Percentiles rank a stretch among this genome's conserved stretches.
These are phyloP conservation scores for Phenganax stokvisi DNA, from an alignment of 92 coral and sea anemone species.

Conservation along the genomic window DNA sequence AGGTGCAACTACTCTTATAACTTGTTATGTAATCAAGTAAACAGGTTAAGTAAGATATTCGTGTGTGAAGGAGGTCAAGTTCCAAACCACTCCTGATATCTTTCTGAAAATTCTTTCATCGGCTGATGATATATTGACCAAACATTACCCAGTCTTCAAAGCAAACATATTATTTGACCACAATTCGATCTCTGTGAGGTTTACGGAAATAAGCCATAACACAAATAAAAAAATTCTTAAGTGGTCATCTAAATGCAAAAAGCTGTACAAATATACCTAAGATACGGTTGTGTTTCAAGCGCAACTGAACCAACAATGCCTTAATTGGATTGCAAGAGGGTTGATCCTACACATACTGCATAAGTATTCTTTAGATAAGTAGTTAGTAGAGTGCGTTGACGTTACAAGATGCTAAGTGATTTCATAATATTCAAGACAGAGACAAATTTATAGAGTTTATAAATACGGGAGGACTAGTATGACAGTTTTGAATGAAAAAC, in stretches of 20 bases:
- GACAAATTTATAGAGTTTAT: neutral
- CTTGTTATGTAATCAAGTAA: too few relatives aligned
- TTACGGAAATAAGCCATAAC: neutral
- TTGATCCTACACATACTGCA: neutral
- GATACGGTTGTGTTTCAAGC: neutral
- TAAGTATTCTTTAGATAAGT: neutral
- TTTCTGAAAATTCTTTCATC: too few relatives aligned
- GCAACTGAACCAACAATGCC: slow-evolving; percentile 6
- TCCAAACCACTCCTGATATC: too few relatives aligned
- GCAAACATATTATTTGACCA: neutral
- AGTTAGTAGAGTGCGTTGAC: neutral
- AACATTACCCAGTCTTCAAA: neutral
- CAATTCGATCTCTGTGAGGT: neutral
- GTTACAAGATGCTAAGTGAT: neutral
- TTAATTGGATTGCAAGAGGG: neutral
- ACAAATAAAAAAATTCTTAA: neutral
- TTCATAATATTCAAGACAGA: neutral
- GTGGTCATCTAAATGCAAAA: slow-evolving; percentile 16
- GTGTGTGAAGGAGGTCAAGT: too few relatives aligned
- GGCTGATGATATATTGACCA: too few relatives aligned
- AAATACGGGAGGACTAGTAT: neutral
- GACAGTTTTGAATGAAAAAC: neutral
- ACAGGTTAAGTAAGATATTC: too few relatives aligned
- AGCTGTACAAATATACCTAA: neutral
- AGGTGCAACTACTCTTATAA: too few relatives aligned